Percentiles rank a stretch among this genome's conserved stretches.
Evolutionary conservation across 2,797 vertebrate species (phyloP).

Genomic region (Geotrypetes seraphini): DNA sequence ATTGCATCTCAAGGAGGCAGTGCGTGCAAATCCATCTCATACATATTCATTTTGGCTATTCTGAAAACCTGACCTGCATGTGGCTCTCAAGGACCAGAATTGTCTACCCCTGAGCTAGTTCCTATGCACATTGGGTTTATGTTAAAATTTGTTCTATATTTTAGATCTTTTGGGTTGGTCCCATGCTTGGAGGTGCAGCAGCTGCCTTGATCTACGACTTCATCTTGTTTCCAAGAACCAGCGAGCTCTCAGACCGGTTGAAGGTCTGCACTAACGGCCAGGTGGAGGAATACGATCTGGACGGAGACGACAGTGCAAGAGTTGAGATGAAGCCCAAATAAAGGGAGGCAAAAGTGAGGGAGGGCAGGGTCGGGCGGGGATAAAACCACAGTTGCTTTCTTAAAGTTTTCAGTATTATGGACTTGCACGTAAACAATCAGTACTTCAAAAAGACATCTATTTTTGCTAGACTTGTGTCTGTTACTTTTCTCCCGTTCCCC

Average conservation of each 20-base stretch:
- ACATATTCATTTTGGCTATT: too few species aligned
- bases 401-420: constrained; percentile 41
- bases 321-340: constrained; percentile 89
- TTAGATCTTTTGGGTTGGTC: constrained; percentile 96
- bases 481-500: constrained; percentile 13
- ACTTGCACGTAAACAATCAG: constrained; percentile 42
- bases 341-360: constrained; percentile 1
- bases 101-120: too few species aligned
- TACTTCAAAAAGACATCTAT: constrained; percentile 15
- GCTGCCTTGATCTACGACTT: constrained; percentile 88
- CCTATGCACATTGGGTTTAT: background rate
- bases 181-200: constrained; percentile 77
- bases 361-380: too few species aligned
- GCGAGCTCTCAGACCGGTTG: constrained; percentile 75
- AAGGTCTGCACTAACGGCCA: constrained; percentile 87
- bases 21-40: too few species aligned
- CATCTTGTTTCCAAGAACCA: constrained; percentile 74
- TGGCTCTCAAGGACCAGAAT: too few species aligned
- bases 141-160: too few species aligned
- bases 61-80: too few species aligned
- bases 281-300: constrained; percentile 79
- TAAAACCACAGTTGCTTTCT: constrained; percentile 5
- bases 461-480: constrained; percentile 7
- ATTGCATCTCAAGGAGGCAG: too few species aligned
- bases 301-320: constrained; percentile 62